Conservation (phyloP, 2,797 vertebrate species). For the Darevskia mixta region DNA sequence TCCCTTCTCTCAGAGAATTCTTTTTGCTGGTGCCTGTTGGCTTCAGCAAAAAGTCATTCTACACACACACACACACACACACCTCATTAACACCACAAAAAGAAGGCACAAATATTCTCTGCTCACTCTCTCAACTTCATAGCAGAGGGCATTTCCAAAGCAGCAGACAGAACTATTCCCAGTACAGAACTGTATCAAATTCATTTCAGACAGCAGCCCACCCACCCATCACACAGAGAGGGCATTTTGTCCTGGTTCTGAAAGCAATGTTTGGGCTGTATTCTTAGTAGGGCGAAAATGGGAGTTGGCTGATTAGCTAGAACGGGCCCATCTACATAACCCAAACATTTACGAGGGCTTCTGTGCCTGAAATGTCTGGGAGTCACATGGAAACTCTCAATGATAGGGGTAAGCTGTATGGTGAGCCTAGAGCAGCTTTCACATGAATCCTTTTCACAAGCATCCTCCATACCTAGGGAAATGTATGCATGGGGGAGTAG, state of each 20-base stretch:
- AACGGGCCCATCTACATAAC: neutral
- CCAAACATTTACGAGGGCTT: too few species aligned
- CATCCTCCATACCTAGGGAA: neutral
- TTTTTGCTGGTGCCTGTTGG: neutral
- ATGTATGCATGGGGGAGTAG: neutral
- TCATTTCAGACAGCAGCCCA: conserved; percentile 29
- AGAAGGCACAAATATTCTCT: rapidly evolving
- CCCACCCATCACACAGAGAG: neutral
- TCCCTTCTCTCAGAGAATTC: neutral
- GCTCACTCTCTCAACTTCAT: conserved; percentile 34
- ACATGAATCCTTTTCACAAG: neutral
- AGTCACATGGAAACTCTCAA: neutral
- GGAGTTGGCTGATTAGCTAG: neutral
- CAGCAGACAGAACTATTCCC: conserved; percentile 23
- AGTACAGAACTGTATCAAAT: neutral
- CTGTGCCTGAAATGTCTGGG: neutral
- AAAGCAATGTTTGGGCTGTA: neutral
- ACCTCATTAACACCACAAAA: neutral
- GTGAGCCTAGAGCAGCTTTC: neutral
- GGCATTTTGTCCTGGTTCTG: conserved; percentile 6
- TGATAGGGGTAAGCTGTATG: neutral
- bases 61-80: rapidly evolving
- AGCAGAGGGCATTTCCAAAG: conserved; percentile 39
- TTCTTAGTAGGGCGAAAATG: neutral
- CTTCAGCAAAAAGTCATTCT: neutral